These are phyloP conservation scores for Erannis defoliaria DNA, from an alignment of 2,888 invertebrate genomes.

Conservation along the genomic window DNA sequence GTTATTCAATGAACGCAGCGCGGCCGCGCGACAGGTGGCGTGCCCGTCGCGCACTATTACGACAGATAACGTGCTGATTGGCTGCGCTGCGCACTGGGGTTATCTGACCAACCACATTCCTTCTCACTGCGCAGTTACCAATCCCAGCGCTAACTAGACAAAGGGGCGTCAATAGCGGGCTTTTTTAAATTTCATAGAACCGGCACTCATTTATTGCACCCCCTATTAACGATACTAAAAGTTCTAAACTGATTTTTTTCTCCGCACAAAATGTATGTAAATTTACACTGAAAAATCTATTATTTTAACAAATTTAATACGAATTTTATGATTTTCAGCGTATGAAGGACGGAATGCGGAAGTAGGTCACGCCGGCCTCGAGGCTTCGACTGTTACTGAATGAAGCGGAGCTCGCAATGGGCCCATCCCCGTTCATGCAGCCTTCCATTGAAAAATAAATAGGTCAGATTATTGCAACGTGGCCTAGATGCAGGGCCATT, in stretches of 20 bases:
- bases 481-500: slow-evolving; percentile 80
- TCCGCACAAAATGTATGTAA: slow-evolving; percentile 6
- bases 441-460: slow-evolving; percentile 84
- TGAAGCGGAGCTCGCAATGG: slow-evolving; percentile 76
- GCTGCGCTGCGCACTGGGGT: slow-evolving; percentile 48
- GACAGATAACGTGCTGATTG: slow-evolving; percentile 59
- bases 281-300: slow-evolving; percentile 13
- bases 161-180: slow-evolving; percentile 58
- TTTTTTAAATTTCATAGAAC: slow-evolving; percentile 62
- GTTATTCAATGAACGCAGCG: slow-evolving; percentile 81
- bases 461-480: slow-evolving; percentile 85
- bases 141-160: slow-evolving; percentile 56
- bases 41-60: slow-evolving; percentile 68
- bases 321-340: slow-evolving; percentile 33
- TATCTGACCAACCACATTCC: slow-evolving; percentile 66
- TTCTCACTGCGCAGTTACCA: slow-evolving; percentile 55
- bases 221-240: slow-evolving; percentile 28
- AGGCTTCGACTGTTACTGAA: slow-evolving; percentile 80
- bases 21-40: slow-evolving; percentile 82
- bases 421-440: slow-evolving; percentile 81
- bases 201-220: slow-evolving; percentile 47
- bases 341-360: slow-evolving; percentile 54
- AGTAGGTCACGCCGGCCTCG: slow-evolving; percentile 78
- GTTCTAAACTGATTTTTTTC: slow-evolving; percentile 25
- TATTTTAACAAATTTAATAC: slow-evolving; percentile 18